Evolutionary conservation across 2,888 invertebrate species (phyloP), one percentile per base, ranked within the genome.

Genomic region (Athalia cordata): DNA sequence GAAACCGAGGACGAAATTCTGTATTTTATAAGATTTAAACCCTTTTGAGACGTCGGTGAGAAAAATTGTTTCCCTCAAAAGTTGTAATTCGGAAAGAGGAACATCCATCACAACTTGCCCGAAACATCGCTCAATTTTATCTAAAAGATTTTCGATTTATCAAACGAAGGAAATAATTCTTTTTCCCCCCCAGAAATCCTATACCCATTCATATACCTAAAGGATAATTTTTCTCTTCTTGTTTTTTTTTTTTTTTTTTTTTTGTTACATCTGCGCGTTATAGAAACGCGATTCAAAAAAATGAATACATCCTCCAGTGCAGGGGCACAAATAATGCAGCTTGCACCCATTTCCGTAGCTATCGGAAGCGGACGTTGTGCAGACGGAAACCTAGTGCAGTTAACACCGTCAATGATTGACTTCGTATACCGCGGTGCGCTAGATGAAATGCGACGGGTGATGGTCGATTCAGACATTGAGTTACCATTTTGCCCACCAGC

Each of bases 351-450:
- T 13, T 45, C 72, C 45, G 45, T 59, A 13, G n/a, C 29, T 55
- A 55, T 55, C 55, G 72, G 47, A 81, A 80, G 81, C 80, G 83
- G 81, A 84, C 82, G 83, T 81, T 80, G 65, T 74, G 52, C 80
- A 83, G 82, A 84, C 82, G 80, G 81, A 80, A 81, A 81, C 80
- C 82, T 81, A 81, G 80, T 81, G 81, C 81, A 81, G 80, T 84
- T 83, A 82, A 82, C 79, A 81, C 79, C 79, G 80, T 29, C 29
- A 2, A 79, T 81, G 80, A 81, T 72, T 72, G 72, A 59, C 72
- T 57, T 72, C 72, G 52, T 47, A 57, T 57, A 13, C 57, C 57
- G 57, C 72, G 2, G 29, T 2, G 29, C 29, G 29, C 2, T 29
- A 29, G 29, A 29, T 29, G 29, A 29, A 29, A 29, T 29, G 47